These are phyloP conservation scores for Haplotaxodon microlepis DNA, from an alignment of 2,113 vertebrate species.

Conservation along the genomic window DNA sequence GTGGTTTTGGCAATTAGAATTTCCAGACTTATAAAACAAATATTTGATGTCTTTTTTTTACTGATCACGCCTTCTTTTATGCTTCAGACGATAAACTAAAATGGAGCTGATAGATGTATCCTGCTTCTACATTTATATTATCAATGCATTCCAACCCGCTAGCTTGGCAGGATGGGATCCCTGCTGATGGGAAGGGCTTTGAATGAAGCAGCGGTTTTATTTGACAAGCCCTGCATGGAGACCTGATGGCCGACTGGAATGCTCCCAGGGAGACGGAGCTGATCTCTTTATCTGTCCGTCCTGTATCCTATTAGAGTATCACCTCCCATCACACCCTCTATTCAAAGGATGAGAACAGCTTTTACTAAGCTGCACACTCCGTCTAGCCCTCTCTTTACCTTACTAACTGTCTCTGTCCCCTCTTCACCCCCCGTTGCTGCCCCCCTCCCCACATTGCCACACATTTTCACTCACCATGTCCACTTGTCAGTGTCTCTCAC, in stretches of 20 bases:
- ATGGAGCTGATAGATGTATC: not conserved
- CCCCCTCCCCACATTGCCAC: not conserved
- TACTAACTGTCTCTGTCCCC: not conserved
- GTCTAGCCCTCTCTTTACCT: conserved; percentile 11
- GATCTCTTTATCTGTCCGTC: conserved; percentile 59
- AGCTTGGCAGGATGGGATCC: conserved; percentile 2
- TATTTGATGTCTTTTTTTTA: not conserved
- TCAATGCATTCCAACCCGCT: not conserved
- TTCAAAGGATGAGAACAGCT: conserved; percentile 51
- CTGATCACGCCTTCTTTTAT: not conserved
- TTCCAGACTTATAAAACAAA: not conserved
- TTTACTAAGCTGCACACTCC: conserved; percentile 35
- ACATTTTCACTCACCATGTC: not conserved
- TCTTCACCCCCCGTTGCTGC: not conserved
- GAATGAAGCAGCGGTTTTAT: conserved; percentile 38
- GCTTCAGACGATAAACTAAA: not conserved
- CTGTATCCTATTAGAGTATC: conserved; percentile 59
- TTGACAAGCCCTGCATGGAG: conserved; percentile 31
- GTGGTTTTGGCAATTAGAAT: not conserved
- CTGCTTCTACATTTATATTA: not conserved
- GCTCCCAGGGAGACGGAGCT: conserved; percentile 21
- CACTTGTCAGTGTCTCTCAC: not conserved
- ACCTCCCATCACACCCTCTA: conserved; percentile 46
- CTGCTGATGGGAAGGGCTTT: conserved; percentile 8
- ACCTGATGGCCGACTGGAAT: conserved; percentile 34